Conservation (phyloP, 2,113 vertebrate species). For the Pseudopipra pipra region DNA sequence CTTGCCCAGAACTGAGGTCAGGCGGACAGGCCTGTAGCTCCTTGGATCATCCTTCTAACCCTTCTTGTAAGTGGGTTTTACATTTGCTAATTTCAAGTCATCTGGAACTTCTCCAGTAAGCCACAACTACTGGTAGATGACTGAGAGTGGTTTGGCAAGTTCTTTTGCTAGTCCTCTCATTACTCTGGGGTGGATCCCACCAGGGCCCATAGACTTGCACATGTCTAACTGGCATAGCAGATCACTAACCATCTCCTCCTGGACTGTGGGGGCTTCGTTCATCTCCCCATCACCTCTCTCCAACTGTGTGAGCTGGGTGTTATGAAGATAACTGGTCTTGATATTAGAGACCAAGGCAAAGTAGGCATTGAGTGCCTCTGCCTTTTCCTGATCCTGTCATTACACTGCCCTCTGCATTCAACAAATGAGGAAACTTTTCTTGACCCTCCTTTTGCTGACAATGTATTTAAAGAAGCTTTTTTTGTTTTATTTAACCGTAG, state of each 20-base stretch:
- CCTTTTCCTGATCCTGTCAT: background rate
- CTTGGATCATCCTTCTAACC: background rate
- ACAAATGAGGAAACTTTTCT: background rate
- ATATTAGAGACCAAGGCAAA: background rate
- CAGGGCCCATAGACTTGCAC: background rate
- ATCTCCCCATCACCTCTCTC: background rate
- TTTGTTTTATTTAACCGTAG: background rate
- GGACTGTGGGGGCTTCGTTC: background rate
- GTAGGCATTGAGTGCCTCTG: background rate
- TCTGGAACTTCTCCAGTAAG: background rate
- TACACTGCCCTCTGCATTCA: background rate
- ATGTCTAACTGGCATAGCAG: background rate
- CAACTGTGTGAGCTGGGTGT: background rate
- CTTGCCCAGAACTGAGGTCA: background rate
- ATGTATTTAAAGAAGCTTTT: background rate
- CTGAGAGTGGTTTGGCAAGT: background rate
- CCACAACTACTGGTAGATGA: background rate
- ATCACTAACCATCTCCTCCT: background rate
- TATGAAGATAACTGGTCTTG: background rate
- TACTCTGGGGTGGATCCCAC: background rate
- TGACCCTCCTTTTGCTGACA: background rate
- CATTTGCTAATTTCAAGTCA: background rate
- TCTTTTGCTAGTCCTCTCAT: background rate
- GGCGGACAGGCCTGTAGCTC: background rate
- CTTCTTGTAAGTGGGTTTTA: background rate